Base-by-base conservation (phyloP, 2,113 vertebrate genomes). In the Hoplias malabaricus region DNA sequence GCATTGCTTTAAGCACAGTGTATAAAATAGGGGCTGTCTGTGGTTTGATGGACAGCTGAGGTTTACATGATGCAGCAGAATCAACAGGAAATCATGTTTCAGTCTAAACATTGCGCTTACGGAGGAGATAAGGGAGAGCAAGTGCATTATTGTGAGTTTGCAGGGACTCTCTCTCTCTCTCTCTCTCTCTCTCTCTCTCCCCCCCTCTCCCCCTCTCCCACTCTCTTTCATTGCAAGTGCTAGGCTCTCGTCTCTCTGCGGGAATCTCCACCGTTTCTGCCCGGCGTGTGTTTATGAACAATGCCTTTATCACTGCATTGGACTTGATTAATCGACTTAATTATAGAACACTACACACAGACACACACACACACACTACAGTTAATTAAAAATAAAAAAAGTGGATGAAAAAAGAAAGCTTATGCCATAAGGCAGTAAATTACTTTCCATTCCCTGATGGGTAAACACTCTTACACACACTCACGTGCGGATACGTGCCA, bases 311-410 rank as follows among this genome's bases (percentile, higher is more conserved):
- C 76, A 63, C 69, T 67, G 38, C 62, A 42, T 40, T 67, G 70
- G 31, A 69, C 31, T 77, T 73, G 75, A 81, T 77, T 65, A 81
- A 81, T 75, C 73, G 54, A 68, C 46, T 77, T 73, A 77, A 81
- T 81, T 77, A 77, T 46, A 72, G 63, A 43, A 19, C 5, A 31
- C 59, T 66, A 50, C 53, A 16, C n/a, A n/a, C n/a, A n/a, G n/a
- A n/a, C n/a, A n/a, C n/a, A n/a, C 78, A 74, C 38, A 33, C 54
- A 65, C 73, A 67, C 57, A 59, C 40, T 27, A 53, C 57, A n/a
- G 65, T 76, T 81, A 77, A 81, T 72, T 72, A 77, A 77, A 81
- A 63, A 71, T 25, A 53, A 61, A n/a, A 59, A 31, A 56, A 59
- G 31, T 16, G 5, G 14, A 57, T 38, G 25, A 63, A 61, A 76